These are phyloP conservation scores for Antrozous pallidus DNA, from an alignment of 2,797 vertebrate genomes.

Conservation along the genomic window DNA sequence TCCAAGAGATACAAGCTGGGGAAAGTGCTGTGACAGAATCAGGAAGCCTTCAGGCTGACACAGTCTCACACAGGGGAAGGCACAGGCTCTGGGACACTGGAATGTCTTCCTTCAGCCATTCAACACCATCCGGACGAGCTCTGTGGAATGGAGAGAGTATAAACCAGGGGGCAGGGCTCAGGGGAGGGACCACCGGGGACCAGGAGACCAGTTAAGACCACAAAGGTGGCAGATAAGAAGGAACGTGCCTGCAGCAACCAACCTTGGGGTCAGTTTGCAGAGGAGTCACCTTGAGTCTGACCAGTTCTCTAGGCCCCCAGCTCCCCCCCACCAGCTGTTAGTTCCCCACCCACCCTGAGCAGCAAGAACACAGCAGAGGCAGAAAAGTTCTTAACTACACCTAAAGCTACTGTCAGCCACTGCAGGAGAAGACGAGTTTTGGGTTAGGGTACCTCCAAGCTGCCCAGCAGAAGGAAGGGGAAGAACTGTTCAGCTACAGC, in stretches of 20 bases:
- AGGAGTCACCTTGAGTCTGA: conserved; percentile 47
- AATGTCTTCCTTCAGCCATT: conserved; percentile 81
- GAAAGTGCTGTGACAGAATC: conserved; percentile 16
- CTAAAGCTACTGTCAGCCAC: conserved; percentile 72
- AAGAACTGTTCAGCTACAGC: conserved; percentile 52
- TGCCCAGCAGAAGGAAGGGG: conserved; percentile 53
- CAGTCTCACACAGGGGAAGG: conserved; percentile 51
- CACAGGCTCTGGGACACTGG: neutral
- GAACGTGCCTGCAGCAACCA: conserved; percentile 11
- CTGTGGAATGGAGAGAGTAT: conserved; percentile 75
- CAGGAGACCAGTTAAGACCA: conserved; percentile 34
- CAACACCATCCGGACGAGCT: conserved; percentile 87
- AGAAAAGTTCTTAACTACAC: conserved; percentile 63
- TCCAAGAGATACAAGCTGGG: conserved; percentile 18
- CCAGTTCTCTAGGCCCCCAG: conserved; percentile 55
- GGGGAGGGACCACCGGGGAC: neutral
- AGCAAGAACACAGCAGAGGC: conserved; percentile 71
- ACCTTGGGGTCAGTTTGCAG: conserved; percentile 42
- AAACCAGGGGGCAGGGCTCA: neutral
- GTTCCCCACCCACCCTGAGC: conserved; percentile 40
- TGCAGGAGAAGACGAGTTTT: conserved; percentile 44
- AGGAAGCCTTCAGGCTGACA: neutral
- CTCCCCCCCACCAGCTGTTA: conserved; percentile 45
- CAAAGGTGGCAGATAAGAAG: conserved; percentile 35
- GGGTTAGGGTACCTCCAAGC: conserved; percentile 71